Percentiles rank a stretch among this genome's conserved stretches.
These are phyloP conservation scores for Syngnathus floridae DNA, from an alignment of 2,113 vertebrate species.

Conservation along the genomic window DNA sequence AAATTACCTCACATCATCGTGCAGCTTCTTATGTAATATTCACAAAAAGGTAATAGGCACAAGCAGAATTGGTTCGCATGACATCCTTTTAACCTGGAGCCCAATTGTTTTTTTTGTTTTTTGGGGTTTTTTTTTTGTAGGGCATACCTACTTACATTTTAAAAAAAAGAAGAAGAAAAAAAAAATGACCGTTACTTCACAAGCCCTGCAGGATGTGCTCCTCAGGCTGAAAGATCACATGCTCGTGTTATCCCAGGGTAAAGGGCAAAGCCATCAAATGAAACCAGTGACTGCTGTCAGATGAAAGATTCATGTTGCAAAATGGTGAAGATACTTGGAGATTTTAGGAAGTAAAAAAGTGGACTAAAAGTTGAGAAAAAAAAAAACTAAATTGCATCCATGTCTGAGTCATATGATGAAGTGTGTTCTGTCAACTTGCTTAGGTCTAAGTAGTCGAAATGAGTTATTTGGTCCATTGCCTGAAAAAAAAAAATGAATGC, in stretches of 20 bases:
- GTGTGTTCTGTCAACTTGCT: neutral
- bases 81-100: neutral
- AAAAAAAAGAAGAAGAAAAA: too few species aligned
- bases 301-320: constrained; percentile 8
- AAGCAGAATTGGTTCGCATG: neutral
- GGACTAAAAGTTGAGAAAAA: neutral
- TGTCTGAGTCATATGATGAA: neutral
- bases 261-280: constrained; percentile 19
- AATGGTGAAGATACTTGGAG: neutral
- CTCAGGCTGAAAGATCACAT: constrained; percentile 7
- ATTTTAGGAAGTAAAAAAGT: neutral
- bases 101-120: neutral
- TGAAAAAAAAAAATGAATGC: neutral
- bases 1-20: constrained; percentile 5
- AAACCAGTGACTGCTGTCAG: constrained; percentile 45
- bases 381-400: neutral
- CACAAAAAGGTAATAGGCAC: constrained; percentile 4
- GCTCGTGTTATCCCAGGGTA: constrained; percentile 9
- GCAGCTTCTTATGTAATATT: constrained; percentile 9
- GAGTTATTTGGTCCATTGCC: too few species aligned
- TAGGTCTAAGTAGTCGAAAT: too few species aligned
- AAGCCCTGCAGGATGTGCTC: neutral
- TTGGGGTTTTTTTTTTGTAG: too few species aligned
- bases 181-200: neutral
- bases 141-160: too few species aligned